Percentiles rank a stretch among this genome's conserved stretches.
phyloP scores from a whole-genome alignment of 2,888 invertebrate species.

The Campopleginae sp. region DNA sequence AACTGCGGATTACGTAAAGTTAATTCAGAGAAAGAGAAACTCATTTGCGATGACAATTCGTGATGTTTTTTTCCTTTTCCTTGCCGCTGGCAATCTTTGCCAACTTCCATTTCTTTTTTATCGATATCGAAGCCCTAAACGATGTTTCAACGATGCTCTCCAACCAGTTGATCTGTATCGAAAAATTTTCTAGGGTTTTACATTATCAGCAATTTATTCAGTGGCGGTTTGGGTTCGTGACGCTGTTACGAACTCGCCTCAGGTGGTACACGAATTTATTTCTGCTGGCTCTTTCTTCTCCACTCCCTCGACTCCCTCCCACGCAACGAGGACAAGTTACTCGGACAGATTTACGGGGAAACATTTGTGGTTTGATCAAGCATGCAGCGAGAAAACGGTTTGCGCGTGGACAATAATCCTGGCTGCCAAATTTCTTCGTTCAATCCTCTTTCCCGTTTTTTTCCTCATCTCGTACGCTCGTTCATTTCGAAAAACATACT shows the following conservation, averaged over 20 bases:
- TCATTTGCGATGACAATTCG: too few species aligned
- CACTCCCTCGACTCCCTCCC: slow-evolving; percentile 10
- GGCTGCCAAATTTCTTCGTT: not conserved
- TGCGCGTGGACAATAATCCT: slow-evolving; percentile 14
- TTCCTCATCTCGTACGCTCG: not conserved
- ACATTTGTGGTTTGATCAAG: slow-evolving; percentile 64
- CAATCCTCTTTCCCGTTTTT: not conserved
- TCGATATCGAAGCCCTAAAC: not conserved
- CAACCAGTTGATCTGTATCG: not conserved
- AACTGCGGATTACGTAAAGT: too few species aligned
- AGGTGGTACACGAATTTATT: slow-evolving; percentile 40
- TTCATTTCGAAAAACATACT: slow-evolving; percentile 24
- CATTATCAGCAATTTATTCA: slow-evolving; percentile 12
- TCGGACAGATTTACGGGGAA: slow-evolving; percentile 59
- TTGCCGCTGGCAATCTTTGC: too few species aligned
- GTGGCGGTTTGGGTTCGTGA: not conserved
- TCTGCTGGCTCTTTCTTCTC: not conserved
- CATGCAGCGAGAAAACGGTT: slow-evolving; percentile 37
- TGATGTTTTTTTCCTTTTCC: too few species aligned
- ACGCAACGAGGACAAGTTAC: slow-evolving; percentile 7
- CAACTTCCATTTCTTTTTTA: too few species aligned
- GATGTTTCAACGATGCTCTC: not conserved
- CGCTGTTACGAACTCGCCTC: slow-evolving; percentile 10
- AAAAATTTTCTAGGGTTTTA: not conserved
- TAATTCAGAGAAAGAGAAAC: too few species aligned